phyloP scores from a whole-genome alignment of 2,113 vertebrate species.

The Aramus guarauna region DNA sequence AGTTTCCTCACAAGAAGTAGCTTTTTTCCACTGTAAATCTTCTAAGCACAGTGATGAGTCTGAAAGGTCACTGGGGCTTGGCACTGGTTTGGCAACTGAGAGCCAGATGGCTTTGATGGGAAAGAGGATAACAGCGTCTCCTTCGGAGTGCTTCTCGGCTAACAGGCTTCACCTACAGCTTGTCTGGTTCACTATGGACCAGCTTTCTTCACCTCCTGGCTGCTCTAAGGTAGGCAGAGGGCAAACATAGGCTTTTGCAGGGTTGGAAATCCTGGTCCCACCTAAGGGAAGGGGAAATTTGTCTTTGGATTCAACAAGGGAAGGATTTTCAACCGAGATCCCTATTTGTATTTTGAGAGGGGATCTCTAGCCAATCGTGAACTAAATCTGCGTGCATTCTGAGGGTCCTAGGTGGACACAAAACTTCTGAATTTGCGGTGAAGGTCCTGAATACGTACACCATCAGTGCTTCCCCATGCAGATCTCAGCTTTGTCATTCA shows the following conservation, averaged over 20 bases:
- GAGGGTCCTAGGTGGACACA: neutral
- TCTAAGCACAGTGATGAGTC: neutral
- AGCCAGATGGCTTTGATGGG: constrained; percentile 34
- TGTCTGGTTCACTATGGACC: neutral
- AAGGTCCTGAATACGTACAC: neutral
- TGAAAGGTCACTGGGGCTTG: constrained; percentile 60
- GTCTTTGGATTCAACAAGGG: neutral
- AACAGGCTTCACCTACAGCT: neutral
- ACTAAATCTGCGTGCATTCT: neutral
- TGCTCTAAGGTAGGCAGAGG: neutral
- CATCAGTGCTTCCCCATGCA: fast-evolving
- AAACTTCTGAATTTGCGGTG: neutral
- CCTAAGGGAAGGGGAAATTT: neutral
- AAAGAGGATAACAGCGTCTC: neutral
- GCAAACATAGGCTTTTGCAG: neutral
- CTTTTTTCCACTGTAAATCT: constrained; percentile 33
- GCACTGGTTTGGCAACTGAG: neutral
- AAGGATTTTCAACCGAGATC: neutral
- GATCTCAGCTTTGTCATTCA: neutral
- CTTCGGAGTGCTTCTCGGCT: neutral
- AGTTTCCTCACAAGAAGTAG: constrained; percentile 27
- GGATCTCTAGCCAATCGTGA: neutral
- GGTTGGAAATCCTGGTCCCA: neutral
- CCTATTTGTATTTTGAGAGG: neutral
- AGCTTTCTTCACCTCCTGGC: neutral